Conservation (phyloP, 1,140 invertebrate species). For the Drosophila truncata region DNA sequence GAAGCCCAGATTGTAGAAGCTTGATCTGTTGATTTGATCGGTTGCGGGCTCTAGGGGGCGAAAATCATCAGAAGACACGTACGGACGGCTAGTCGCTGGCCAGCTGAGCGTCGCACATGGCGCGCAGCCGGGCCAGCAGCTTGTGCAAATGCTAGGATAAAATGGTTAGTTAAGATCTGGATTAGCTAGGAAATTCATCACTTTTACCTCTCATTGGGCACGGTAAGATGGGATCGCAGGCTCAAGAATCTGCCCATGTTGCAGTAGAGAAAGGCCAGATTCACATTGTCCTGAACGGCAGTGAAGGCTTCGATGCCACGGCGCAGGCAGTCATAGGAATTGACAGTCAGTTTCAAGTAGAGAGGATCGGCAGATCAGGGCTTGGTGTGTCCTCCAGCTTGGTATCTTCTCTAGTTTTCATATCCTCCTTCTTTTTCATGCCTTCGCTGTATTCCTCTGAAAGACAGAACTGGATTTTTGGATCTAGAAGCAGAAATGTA, state of each 20-base stretch:
- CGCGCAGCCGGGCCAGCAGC: slow-evolving; percentile 70
- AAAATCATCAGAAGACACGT: slow-evolving; percentile 71
- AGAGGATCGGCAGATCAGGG: slow-evolving; percentile 44
- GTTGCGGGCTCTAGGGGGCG: slow-evolving; percentile 26
- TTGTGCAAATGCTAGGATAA: slow-evolving; percentile 67
- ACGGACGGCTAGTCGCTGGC: slow-evolving; percentile 64
- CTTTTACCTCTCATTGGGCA: slow-evolving; percentile 81
- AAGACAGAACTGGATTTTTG: neutral
- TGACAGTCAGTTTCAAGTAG: slow-evolving; percentile 84
- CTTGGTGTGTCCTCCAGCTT: neutral
- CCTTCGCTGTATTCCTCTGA: slow-evolving; percentile 75
- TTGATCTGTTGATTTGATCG: too few relatives aligned
- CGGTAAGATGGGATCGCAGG: slow-evolving; percentile 89
- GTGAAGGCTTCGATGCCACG: slow-evolving; percentile 88
- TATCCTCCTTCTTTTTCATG: slow-evolving; percentile 33
- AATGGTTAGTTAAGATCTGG: neutral
- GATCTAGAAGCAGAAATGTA: neutral
- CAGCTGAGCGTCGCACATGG: slow-evolving; percentile 71
- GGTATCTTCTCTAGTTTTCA: neutral
- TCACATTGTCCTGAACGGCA: slow-evolving; percentile 90
- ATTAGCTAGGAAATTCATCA: neutral
- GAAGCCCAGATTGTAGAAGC: too few relatives aligned
- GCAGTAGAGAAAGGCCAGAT: slow-evolving; percentile 92
- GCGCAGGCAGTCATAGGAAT: slow-evolving; percentile 86
- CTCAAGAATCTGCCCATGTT: slow-evolving; percentile 90